Evolutionary conservation across 2,888 invertebrate species (phyloP).

Genomic region (Eupithecia vulgata): DNA sequence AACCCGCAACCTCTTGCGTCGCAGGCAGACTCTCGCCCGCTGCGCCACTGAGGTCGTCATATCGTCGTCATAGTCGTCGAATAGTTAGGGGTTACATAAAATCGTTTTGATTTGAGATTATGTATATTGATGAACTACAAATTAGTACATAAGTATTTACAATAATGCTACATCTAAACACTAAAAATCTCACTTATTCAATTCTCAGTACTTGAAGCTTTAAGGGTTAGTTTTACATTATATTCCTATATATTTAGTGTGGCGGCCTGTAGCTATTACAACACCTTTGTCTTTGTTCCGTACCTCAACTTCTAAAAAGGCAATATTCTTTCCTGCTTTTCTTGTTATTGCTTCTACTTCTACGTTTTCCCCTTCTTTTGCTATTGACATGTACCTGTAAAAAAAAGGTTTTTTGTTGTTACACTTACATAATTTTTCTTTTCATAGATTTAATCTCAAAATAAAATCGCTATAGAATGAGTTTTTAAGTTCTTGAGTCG

Average conservation of each 20-base stretch:
- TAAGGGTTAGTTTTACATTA: constrained; percentile 13
- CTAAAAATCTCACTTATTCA: constrained; percentile 2
- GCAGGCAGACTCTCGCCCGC: too few relatives aligned
- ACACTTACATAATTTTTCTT: too few relatives aligned
- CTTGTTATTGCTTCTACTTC: constrained; percentile 90
- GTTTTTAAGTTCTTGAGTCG: not conserved
- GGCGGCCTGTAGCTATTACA: constrained; percentile 91
- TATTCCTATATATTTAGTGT: constrained; percentile 88
- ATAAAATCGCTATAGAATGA: too few relatives aligned
- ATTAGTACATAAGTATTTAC: not conserved
- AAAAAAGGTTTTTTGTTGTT: not conserved
- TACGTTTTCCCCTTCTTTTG: constrained; percentile 90
- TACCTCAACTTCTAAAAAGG: constrained; percentile 92
- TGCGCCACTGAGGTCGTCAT: too few relatives aligned
- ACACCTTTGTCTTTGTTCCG: constrained; percentile 89
- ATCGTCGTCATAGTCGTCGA: too few relatives aligned
- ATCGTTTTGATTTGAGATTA: not conserved
- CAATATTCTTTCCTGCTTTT: constrained; percentile 90
- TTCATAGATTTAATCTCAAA: too few relatives aligned
- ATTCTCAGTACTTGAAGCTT: not conserved
- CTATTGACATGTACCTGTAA: constrained; percentile 91
- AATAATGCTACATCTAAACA: not conserved
- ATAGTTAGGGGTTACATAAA: not conserved
- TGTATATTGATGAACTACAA: constrained; percentile 1
- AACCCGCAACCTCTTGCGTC: too few relatives aligned